These are phyloP conservation scores for Chaetodon trifascialis DNA, from an alignment of 2,113 vertebrate genomes.

Conservation along the genomic window DNA sequence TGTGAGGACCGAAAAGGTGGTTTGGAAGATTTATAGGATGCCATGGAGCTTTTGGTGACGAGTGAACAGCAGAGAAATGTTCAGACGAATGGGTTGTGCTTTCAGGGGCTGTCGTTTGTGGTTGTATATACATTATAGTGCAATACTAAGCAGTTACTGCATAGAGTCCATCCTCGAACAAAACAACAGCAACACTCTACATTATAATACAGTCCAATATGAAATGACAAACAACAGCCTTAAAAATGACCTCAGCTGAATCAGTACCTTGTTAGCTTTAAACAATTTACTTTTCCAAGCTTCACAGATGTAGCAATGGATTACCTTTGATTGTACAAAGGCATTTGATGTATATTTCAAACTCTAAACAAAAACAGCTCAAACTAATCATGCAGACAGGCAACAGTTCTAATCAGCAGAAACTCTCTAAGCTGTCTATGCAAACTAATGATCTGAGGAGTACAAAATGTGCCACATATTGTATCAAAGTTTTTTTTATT, in stretches of 20 bases:
- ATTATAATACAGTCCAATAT: not conserved
- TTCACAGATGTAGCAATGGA: not conserved
- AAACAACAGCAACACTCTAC: not conserved
- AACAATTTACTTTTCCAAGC: not conserved
- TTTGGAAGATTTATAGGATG: not conserved
- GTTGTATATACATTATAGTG: not conserved
- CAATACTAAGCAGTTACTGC: not conserved
- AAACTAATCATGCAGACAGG: not conserved
- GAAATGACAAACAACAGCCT: not conserved
- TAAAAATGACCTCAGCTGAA: not conserved
- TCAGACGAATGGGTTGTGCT: not conserved
- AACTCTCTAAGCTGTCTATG: not conserved
- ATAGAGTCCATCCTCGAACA: not conserved
- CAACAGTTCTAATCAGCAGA: not conserved
- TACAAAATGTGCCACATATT: too few species aligned
- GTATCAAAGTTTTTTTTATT: not conserved
- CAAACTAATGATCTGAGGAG: conserved; percentile 5
- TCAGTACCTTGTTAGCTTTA: not conserved
- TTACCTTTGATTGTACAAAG: not conserved
- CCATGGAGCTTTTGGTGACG: not conserved
- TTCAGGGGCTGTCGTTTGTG: not conserved
- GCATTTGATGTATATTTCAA: not conserved
- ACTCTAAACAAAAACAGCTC: not conserved
- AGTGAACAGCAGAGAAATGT: not conserved
- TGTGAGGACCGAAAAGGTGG: not conserved